A percentile compares a stretch with the other conserved stretches of the same genome.
These are phyloP conservation scores for Tarsius wallacei DNA, from an alignment of 2,797 vertebrate species.

Conservation along the genomic window DNA sequence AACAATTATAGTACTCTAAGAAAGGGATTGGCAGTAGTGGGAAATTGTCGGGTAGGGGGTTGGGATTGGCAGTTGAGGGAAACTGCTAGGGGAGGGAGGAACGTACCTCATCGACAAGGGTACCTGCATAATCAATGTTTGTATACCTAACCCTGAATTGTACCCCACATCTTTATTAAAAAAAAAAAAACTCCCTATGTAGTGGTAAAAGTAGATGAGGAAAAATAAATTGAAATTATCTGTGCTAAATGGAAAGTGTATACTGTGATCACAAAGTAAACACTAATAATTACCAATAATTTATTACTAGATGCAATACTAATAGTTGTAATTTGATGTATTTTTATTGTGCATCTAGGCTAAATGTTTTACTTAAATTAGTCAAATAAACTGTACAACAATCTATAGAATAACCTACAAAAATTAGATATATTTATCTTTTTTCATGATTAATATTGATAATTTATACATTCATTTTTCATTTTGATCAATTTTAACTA, in stretches of 20 bases:
- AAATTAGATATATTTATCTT: background rate
- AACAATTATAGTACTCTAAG: too few relatives aligned
- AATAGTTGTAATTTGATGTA: background rate
- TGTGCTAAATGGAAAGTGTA: background rate
- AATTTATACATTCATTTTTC: background rate
- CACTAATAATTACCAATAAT: background rate
- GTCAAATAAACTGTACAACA: background rate
- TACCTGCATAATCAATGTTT: too few relatives aligned
- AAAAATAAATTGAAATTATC: background rate
- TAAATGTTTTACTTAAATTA: conserved; percentile 3
- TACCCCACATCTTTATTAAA: too few relatives aligned
- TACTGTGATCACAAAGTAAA: background rate
- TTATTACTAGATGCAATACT: background rate
- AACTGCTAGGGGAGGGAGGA: too few relatives aligned
- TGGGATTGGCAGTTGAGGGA: too few relatives aligned
- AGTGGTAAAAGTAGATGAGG: background rate
- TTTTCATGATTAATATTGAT: background rate
- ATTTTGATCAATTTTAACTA: background rate
- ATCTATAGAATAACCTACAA: background rate
- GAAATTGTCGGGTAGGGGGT: too few relatives aligned
- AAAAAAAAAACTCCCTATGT: background rate
- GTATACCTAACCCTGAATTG: too few relatives aligned
- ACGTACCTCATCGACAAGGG: too few relatives aligned
- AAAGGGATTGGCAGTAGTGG: too few relatives aligned
- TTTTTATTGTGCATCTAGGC: background rate